Percentiles rank a stretch among this genome's conserved stretches.
Conservation (phyloP, 2,113 vertebrate genomes). For the Mystacornis crossleyi region DNA sequence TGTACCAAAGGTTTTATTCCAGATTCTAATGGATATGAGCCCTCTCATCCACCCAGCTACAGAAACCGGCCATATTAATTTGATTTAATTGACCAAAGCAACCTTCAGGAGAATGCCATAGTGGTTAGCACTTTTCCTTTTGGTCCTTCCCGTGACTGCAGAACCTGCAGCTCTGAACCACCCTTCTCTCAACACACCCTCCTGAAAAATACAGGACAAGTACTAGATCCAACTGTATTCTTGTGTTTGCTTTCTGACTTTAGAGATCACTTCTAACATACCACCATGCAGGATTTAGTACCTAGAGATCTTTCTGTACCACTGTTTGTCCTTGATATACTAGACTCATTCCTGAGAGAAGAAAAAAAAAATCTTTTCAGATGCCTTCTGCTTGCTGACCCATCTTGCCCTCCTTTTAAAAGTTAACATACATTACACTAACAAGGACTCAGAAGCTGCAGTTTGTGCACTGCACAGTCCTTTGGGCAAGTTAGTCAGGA, state of each 20-base stretch:
- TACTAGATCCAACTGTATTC: rapidly evolving
- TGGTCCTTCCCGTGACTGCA: background rate
- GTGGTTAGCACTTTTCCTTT: background rate
- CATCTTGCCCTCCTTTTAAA: background rate
- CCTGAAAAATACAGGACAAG: background rate
- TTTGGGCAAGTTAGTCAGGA: background rate
- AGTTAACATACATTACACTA: background rate
- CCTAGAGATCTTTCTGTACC: background rate
- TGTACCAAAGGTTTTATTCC: background rate
- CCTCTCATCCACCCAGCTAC: background rate
- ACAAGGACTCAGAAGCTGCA: background rate
- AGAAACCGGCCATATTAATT: background rate
- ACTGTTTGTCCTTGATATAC: background rate
- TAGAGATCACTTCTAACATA: background rate
- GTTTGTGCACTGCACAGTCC: background rate
- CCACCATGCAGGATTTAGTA: background rate
- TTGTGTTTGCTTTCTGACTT: background rate
- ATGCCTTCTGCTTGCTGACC: background rate
- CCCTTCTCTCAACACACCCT: background rate
- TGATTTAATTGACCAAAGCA: background rate
- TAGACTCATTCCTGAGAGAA: background rate
- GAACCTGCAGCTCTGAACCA: background rate
- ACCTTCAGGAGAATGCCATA: background rate
- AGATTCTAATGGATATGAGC: background rate
- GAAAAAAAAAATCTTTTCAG: background rate